Conservation (phyloP, 2,888 invertebrate species). For the Andrena bicolor region DNA sequence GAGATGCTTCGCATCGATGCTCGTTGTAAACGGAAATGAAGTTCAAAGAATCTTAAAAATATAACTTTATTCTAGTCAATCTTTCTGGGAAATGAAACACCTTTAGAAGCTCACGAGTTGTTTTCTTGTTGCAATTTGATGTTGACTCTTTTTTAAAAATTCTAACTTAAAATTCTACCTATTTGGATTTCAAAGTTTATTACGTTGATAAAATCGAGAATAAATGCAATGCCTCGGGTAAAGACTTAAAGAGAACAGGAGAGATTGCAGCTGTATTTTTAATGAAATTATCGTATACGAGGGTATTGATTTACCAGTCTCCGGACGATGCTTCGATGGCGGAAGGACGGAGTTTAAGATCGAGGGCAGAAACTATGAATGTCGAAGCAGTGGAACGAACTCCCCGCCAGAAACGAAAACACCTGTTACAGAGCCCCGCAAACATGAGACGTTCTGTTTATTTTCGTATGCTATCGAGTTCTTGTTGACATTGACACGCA, state of each 20-base stretch:
- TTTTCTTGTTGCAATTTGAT: background rate
- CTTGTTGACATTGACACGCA: slow-evolving; percentile 25
- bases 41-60: background rate
- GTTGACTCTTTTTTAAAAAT: background rate
- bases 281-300: background rate
- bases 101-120: no score
- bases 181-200: background rate
- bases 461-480: slow-evolving; percentile 59
- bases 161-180: background rate
- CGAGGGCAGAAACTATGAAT: slow-evolving; percentile 9
- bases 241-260: no score
- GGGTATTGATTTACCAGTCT: background rate
- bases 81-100: background rate
- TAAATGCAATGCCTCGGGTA: background rate
- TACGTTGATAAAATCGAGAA: background rate
- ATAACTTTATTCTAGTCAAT: slow-evolving; percentile 17
- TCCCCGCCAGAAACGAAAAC: slow-evolving; percentile 62
- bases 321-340: background rate
- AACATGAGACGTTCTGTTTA: slow-evolving; percentile 68
- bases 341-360: background rate
- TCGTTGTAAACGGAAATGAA: background rate
- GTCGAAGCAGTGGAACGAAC: slow-evolving; percentile 1
- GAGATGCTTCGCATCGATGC: background rate
- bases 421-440: slow-evolving; percentile 73
- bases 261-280: background rate